Evolutionary conservation across 2,888 invertebrate genomes (phyloP), one percentile per base, ranked within the genome.

Genomic region (Platycheirus rosarum): DNA sequence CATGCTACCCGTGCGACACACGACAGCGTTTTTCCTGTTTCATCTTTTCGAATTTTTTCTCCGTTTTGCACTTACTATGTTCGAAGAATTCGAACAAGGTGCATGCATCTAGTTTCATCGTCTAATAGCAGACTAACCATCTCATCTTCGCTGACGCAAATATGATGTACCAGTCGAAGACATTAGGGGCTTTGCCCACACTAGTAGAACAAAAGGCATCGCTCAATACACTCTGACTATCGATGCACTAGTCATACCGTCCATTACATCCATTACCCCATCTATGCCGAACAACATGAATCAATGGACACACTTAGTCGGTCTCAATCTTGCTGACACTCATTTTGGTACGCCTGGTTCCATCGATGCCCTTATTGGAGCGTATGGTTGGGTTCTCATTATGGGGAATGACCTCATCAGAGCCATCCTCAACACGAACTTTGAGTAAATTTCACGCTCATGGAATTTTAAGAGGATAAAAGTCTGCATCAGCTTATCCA

Each of bases 371-470:
- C n/a, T n/a, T n/a, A n/a, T n/a, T n/a, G n/a, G n/a, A 11, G 23
- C 42, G 11, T 71, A 60, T 14, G 55, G 60, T 7, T 78, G 57
- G 70, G 70, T 57, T 46, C 65, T 18, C 8, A 37, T 78, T 20
- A 40, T 71, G 2, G 46, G 63, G 9, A 44, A 32, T 37, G 69
- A 20, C n/a, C 37, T 69, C 16, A 26, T 53, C 40, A 29, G n/a
- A n/a, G n/a, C n/a, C n/a, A n/a, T n/a, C n/a, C 9, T 40, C 77
- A 9, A 26, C 55, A 3, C 5, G 55, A 44, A 46, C 60, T n/a
- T 26, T 9, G 9, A 35, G 55, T 9, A 23, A 48, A 29, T 37
- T 57, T 16, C 13, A 6, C n/a, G 23, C 42, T 32, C 35, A 29
- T n/a, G n/a, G n/a, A 57, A 65, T 11, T 57, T 48, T 11, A n/a